Conservation (phyloP, 2,797 vertebrate species). For the Phoxinus dragarum region DNA sequence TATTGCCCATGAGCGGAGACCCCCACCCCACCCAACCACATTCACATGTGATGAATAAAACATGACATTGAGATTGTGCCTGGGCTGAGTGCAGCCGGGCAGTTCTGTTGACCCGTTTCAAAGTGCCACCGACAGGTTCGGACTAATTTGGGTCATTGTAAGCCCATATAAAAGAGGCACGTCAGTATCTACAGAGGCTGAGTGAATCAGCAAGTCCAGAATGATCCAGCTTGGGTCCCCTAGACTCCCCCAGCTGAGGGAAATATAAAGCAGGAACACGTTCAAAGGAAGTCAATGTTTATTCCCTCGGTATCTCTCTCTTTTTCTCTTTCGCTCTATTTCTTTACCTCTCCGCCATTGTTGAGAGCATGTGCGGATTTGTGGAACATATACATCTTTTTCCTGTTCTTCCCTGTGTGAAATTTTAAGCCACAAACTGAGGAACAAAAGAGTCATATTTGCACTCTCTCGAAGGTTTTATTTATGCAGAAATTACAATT, state of each 20-base stretch:
- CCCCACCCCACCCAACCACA: constrained; percentile 53
- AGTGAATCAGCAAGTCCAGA: constrained; percentile 51
- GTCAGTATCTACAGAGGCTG: constrained; percentile 26
- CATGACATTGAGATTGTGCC: constrained; percentile 32
- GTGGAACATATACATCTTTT: constrained; percentile 20
- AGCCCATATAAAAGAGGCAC: background rate
- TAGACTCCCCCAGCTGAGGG: constrained; percentile 20
- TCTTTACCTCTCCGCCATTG: constrained; percentile 39
- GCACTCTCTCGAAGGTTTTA: constrained; percentile 54
- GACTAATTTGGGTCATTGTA: constrained; percentile 45
- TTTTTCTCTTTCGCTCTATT: constrained; percentile 47
- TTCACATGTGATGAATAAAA: constrained; percentile 66
- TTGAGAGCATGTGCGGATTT: constrained; percentile 65
- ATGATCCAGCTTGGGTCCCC: constrained; percentile 39
- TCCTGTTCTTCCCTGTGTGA: constrained; percentile 1
- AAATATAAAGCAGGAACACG: constrained; percentile 55
- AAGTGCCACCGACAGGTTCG: constrained; percentile 28
- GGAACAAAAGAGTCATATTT: constrained; percentile 55
- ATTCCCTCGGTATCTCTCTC: constrained; percentile 60
- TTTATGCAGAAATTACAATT: constrained; percentile 67
- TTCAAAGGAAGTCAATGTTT: constrained; percentile 60
- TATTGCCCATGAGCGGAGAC: constrained; percentile 65
- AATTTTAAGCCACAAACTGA: constrained; percentile 57
- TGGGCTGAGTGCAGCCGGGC: constrained; percentile 35
- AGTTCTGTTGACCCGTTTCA: constrained; percentile 33